These are phyloP conservation scores for Gasterosteus nipponicus DNA, from an alignment of 2,113 vertebrate genomes.

Conservation along the genomic window DNA sequence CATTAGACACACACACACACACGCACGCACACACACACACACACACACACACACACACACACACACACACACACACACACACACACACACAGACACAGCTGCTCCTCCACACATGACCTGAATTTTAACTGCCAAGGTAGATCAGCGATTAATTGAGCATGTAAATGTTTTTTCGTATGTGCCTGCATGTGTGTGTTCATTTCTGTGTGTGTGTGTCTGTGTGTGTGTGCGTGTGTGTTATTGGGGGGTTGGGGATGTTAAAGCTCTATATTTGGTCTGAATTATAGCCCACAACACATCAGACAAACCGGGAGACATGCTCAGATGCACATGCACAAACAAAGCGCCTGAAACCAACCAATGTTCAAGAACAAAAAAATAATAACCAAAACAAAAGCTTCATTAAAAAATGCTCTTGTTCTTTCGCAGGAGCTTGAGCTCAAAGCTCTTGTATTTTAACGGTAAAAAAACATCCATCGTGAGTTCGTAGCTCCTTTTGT, in stretches of 20 bases:
- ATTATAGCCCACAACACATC: slow-evolving; percentile 33
- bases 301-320: slow-evolving; percentile 22
- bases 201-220: slow-evolving; percentile 10
- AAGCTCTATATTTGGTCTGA: slow-evolving; percentile 41
- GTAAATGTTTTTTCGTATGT: slow-evolving; percentile 38
- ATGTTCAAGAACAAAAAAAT: slow-evolving; percentile 20
- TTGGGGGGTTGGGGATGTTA: slow-evolving; percentile 11
- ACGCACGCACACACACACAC: slow-evolving; percentile 31
- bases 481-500: slow-evolving; percentile 32
- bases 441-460: slow-evolving; percentile 40
- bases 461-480: slow-evolving; percentile 27
- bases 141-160: slow-evolving; percentile 68
- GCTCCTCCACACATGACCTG: slow-evolving; percentile 72
- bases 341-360: slow-evolving; percentile 22
- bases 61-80: slow-evolving; percentile 33
- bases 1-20: slow-evolving; percentile 53
- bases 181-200: background rate
- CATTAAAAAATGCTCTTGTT: slow-evolving; percentile 14
- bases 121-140: slow-evolving; percentile 69
- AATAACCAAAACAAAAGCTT: slow-evolving; percentile 9
- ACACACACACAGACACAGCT: slow-evolving; percentile 63
- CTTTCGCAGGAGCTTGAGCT: slow-evolving; percentile 32
- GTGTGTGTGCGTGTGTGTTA: slow-evolving; percentile 7
- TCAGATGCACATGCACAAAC: background rate
- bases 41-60: slow-evolving; percentile 26